A percentile compares a stretch with the other conserved stretches of the same genome.
phyloP scores from a whole-genome alignment of 2,797 vertebrate genomes.

The Megalops cyprinoides region DNA sequence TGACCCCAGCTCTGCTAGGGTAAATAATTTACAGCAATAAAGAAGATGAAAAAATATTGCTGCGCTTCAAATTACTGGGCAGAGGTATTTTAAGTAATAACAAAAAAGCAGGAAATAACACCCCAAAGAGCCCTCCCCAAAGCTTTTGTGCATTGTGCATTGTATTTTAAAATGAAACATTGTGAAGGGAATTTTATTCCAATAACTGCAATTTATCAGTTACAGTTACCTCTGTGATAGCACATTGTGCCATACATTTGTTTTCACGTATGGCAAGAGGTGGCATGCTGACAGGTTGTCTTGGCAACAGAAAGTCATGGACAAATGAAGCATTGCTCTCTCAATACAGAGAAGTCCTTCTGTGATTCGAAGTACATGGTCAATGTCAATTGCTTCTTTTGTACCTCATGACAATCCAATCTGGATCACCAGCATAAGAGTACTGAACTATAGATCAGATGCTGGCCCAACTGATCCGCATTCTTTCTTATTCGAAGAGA shows the following conservation, averaged over 20 bases:
- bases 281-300: background rate
- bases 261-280: background rate
- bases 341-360: background rate
- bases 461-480: background rate
- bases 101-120: background rate
- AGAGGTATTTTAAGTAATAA: background rate
- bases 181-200: background rate
- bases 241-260: background rate
- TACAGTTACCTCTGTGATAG: background rate
- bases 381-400: background rate
- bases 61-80: background rate
- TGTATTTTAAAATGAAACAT: background rate
- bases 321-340: background rate
- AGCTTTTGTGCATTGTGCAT: background rate
- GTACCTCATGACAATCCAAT: background rate
- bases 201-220: background rate
- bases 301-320: background rate
- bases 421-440: background rate
- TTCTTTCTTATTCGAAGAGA: background rate
- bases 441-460: too few relatives aligned
- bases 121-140: background rate
- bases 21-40: too few relatives aligned
- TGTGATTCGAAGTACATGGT: background rate
- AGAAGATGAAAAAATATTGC: too few relatives aligned
- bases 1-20: too few relatives aligned